Evolutionary conservation across 2,113 vertebrate genomes (phyloP).

Genomic region (Bungarus multicinctus): DNA sequence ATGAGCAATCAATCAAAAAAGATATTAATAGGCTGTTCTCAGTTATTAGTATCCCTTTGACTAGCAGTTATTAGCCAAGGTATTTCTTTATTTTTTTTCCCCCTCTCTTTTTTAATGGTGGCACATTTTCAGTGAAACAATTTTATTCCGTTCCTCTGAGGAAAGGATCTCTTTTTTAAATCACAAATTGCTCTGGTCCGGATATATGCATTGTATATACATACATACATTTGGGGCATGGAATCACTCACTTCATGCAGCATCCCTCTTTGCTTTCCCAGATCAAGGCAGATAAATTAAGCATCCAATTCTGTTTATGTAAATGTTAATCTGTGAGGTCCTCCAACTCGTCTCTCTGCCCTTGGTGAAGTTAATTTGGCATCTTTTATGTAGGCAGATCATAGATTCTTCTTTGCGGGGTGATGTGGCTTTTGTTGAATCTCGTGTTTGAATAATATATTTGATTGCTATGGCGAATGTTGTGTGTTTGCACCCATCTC

Average conservation of each 20-base stretch:
- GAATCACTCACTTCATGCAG: neutral
- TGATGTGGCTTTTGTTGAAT: conserved; percentile 62
- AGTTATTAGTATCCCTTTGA: conserved; percentile 37
- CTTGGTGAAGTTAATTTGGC: conserved; percentile 35
- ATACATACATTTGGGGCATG: neutral
- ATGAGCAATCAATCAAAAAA: neutral
- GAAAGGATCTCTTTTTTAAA: conserved; percentile 30
- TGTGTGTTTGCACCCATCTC: conserved; percentile 59
- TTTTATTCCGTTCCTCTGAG: conserved; percentile 21
- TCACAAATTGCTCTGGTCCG: conserved; percentile 50
- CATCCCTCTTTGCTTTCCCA: conserved; percentile 36
- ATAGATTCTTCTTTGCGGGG: conserved; percentile 41
- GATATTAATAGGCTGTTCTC: neutral
- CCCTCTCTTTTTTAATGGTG: neutral
- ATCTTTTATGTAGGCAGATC: conserved; percentile 53
- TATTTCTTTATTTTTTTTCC: neutral
- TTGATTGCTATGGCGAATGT: conserved; percentile 76
- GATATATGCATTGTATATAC: neutral
- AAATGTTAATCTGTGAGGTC: conserved; percentile 22
- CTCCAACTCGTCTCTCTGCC: conserved; percentile 23
- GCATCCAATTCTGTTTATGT: neutral
- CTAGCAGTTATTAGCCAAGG: conserved; percentile 23
- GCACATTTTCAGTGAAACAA: conserved; percentile 17
- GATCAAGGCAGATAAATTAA: conserved; percentile 28
- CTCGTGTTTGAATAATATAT: conserved; percentile 75